These are phyloP conservation scores for Muscicapa comitata DNA, from an alignment of 2,797 vertebrate genomes.

Conservation along the genomic window DNA sequence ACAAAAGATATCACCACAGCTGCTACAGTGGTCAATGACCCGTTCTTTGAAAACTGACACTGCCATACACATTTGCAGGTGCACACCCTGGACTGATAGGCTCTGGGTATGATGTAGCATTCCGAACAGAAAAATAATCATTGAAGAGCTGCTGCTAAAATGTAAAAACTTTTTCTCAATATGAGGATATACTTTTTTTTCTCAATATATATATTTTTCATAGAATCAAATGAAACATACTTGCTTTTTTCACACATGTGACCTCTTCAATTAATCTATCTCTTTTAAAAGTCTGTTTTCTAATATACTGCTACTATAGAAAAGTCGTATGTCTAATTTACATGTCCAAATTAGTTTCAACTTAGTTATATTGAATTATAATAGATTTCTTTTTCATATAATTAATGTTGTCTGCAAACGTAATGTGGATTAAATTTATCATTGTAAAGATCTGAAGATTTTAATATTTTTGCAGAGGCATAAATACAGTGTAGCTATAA, in stretches of 20 bases:
- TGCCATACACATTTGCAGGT: not conserved
- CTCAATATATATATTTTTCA: not conserved
- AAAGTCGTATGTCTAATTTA: conserved; percentile 77
- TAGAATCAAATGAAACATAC: conserved; percentile 30
- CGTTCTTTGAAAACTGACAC: not conserved
- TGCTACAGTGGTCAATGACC: not conserved
- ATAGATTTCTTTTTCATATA: conserved; percentile 82
- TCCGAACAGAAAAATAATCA: not conserved
- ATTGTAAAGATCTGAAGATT: conserved; percentile 83
- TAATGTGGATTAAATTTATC: conserved; percentile 79
- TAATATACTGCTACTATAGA: conserved; percentile 52
- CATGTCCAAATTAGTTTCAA: conserved; percentile 84
- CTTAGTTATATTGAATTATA: conserved; percentile 81
- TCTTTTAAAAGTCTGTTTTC: conserved; percentile 46
- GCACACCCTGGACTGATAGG: not conserved
- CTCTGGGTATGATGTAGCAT: not conserved
- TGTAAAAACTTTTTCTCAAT: not conserved
- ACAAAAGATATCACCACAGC: not conserved
- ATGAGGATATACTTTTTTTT: not conserved
- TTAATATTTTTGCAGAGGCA: conserved; percentile 80
- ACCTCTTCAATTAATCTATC: conserved; percentile 66
- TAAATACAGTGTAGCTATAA: conserved; percentile 81
- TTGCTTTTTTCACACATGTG: conserved; percentile 39
- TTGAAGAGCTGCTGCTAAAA: not conserved
- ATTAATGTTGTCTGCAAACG: conserved; percentile 83